phyloP scores from a whole-genome alignment of 2,797 vertebrate genomes.

The Chromis chromis region DNA sequence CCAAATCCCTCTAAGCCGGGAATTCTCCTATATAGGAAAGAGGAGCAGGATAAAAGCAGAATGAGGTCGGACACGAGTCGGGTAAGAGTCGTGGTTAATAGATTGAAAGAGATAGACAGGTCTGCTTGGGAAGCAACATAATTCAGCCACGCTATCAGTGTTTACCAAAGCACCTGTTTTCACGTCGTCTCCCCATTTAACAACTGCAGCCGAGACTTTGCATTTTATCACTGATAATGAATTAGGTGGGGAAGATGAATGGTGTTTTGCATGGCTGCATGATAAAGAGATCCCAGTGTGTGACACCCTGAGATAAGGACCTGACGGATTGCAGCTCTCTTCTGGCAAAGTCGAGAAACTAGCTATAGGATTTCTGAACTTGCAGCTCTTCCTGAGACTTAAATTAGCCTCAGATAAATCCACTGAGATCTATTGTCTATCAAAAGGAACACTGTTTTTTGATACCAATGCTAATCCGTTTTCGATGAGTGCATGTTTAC shows the following conservation, averaged over 20 bases:
- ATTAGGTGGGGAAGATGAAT: constrained; percentile 84
- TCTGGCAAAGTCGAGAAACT: constrained; percentile 83
- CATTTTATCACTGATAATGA: constrained; percentile 83
- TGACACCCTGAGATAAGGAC: constrained; percentile 83
- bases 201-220: constrained; percentile 71
- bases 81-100: constrained; percentile 68
- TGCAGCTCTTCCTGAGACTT: constrained; percentile 48
- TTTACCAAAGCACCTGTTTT: constrained; percentile 83
- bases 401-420: constrained; percentile 58
- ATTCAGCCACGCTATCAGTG: constrained; percentile 83
- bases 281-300: constrained; percentile 83
- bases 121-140: constrained; percentile 78
- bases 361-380: constrained; percentile 71
- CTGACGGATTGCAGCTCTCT: constrained; percentile 82
- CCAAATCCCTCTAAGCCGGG: constrained; percentile 43
- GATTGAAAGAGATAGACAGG: constrained; percentile 75
- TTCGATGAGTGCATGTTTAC: constrained; percentile 29
- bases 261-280: constrained; percentile 87
- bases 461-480: constrained; percentile 45
- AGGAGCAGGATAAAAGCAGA: constrained; percentile 59
- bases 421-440: constrained; percentile 34
- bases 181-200: constrained; percentile 69
- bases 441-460: constrained; percentile 29
- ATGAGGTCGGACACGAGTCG: constrained; percentile 61
- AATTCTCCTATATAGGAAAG: constrained; percentile 39